Base-by-base conservation (phyloP, 2,113 vertebrate genomes). In the Tragelaphus imberbis region DNA sequence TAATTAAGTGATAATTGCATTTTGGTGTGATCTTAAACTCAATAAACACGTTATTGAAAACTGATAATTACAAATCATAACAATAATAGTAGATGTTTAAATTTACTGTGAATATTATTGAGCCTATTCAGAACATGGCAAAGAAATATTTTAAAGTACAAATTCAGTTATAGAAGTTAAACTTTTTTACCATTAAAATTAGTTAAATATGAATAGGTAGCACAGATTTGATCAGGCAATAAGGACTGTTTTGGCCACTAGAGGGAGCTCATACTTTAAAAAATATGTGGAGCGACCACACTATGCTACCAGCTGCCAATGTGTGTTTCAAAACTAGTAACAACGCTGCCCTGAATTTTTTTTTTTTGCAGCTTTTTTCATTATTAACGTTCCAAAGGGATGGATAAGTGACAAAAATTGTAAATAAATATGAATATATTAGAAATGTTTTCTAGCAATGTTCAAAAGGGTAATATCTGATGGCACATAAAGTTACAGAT, bases 221-320 rank as follows among this genome's bases (percentile, higher is more conserved):
- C 6, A 6, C 13, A 12, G 9, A 56, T 15, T 86, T 90, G 75
- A 59, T 61, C 47, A 86, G 88, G 68, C 0, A 0, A 51, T 92
- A 94, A 94, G 65, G 49, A 91, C 49, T 5, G 5, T 2, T 88
- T 79, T 89, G 68, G 71, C 88, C 98, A 97, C 92, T 30, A 98
- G 98, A 97, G 97, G 96, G 97, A 71, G 93, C 88, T 33, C 97
- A 81, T 11, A 95, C 88, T 55, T 91, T 68, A 94, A 84, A 91
- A 96, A 96, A 97, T 87, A 16, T 25, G 40, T 77, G 40, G 28
- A 59, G 19, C 40, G 10, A 12, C 23, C 27, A 3, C 30, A 51
- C 9, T 15, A n/a, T 23, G 63, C 90, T 58, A 56, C 28, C 51
- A 12, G 14, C 1, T 3, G 53, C 23, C 25, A 8, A 4, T 14